Percentiles rank a stretch among this genome's conserved stretches.
Evolutionary conservation across 2,888 invertebrate species (phyloP).

Genomic region (Ferrisia virgata): DNA sequence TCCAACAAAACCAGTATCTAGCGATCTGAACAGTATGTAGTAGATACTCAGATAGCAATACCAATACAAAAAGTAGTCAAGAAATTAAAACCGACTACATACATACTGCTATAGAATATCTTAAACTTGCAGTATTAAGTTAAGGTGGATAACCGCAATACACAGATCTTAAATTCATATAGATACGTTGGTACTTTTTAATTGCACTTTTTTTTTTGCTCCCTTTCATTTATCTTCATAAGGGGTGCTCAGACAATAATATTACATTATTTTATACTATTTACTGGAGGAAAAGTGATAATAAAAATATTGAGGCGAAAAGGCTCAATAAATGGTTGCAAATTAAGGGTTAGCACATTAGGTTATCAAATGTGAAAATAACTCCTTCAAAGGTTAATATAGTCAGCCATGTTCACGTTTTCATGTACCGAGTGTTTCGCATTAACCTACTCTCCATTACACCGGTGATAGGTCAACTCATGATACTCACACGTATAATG

Average conservation of each 20-base stretch:
- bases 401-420: background rate
- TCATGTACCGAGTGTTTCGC: no score
- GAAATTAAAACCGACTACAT: constrained; percentile 7
- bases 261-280: no score
- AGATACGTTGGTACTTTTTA: background rate
- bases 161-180: background rate
- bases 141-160: constrained; percentile 14
- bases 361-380: background rate
- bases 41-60: constrained; percentile 11
- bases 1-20: constrained; percentile 28
- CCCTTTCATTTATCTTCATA: background rate
- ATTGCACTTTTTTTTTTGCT: background rate
- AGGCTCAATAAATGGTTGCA: no score
- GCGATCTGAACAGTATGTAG: constrained; percentile 11
- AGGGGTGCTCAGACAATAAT: background rate
- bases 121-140: background rate
- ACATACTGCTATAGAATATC: background rate
- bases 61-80: constrained; percentile 22
- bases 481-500: no score
- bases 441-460: no score
- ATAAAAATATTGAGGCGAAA: no score
- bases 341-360: background rate
- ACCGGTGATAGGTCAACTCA: no score
- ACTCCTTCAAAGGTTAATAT: background rate
- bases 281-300: no score